These are phyloP conservation scores for Pachycephala philippinensis DNA, from an alignment of 2,113 vertebrate genomes.

Conservation along the genomic window DNA sequence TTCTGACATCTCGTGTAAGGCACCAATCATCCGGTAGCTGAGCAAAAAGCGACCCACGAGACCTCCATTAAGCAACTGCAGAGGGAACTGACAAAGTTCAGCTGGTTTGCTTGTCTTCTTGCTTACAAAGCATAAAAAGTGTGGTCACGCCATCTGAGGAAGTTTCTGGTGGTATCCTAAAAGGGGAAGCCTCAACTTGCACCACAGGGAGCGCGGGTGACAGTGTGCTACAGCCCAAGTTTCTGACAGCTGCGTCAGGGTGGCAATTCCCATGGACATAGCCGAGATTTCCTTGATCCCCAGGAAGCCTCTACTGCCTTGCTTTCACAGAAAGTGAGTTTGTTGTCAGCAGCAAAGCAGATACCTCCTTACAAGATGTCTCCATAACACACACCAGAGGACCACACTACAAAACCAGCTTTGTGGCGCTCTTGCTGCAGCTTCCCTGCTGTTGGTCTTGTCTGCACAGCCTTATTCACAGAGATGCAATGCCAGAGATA, in stretches of 20 bases:
- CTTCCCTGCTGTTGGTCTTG: neutral
- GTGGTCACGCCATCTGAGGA: neutral
- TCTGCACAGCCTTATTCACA: neutral
- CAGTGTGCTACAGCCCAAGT: neutral
- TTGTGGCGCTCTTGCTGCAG: neutral
- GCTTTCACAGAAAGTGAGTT: neutral
- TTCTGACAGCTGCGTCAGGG: neutral
- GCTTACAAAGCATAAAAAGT: neutral
- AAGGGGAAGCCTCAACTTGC: neutral
- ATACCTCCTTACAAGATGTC: neutral
- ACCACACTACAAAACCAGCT: neutral
- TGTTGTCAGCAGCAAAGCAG: neutral
- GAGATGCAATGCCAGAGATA: neutral
- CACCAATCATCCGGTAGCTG: conserved; percentile 6
- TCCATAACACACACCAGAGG: neutral
- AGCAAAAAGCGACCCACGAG: neutral
- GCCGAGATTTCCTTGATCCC: neutral
- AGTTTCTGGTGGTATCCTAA: neutral
- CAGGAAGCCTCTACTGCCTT: neutral
- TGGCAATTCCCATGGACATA: neutral
- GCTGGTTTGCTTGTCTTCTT: neutral
- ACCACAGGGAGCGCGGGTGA: neutral
- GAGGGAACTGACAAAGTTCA: neutral
- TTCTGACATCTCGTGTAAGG: conserved; percentile 54
- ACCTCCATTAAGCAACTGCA: neutral